phyloP scores from a whole-genome alignment of 2,113 vertebrate species.

The Charina bottae region DNA sequence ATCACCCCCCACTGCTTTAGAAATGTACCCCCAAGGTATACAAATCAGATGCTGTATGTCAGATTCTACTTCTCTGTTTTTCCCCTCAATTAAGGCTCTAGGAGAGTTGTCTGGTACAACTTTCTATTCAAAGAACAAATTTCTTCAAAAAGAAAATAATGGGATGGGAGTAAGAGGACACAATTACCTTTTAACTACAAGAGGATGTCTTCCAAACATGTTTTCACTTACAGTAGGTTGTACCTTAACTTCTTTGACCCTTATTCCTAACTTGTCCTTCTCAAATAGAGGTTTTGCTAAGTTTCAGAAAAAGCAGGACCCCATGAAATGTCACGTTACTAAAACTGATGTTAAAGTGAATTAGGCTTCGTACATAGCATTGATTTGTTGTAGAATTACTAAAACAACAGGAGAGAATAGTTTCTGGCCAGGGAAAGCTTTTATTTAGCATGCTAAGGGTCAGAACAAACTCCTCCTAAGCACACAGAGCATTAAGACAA shows the following conservation, averaged over 20 bases:
- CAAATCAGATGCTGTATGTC: conserved; percentile 62
- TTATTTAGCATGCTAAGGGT: background rate
- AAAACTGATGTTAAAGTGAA: background rate
- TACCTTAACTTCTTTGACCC: background rate
- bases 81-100: conserved; percentile 60
- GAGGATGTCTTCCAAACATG: too few species aligned
- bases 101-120: conserved; percentile 28
- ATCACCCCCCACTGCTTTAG: conserved; percentile 68
- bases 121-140: conserved; percentile 2
- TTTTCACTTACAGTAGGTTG: background rate
- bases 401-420: background rate
- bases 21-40: conserved; percentile 73
- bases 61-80: conserved; percentile 44
- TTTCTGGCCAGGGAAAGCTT: background rate
- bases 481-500: background rate
- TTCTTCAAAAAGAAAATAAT: background rate
- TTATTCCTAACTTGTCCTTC: background rate
- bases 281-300: background rate
- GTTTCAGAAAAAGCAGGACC: background rate
- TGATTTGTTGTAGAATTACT: background rate
- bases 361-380: background rate
- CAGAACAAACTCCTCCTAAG: background rate
- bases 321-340: background rate
- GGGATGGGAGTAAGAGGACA: background rate
- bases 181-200: background rate